Base-by-base conservation (phyloP, 1,140 invertebrate species). In the Ceratina australensis region DNA sequence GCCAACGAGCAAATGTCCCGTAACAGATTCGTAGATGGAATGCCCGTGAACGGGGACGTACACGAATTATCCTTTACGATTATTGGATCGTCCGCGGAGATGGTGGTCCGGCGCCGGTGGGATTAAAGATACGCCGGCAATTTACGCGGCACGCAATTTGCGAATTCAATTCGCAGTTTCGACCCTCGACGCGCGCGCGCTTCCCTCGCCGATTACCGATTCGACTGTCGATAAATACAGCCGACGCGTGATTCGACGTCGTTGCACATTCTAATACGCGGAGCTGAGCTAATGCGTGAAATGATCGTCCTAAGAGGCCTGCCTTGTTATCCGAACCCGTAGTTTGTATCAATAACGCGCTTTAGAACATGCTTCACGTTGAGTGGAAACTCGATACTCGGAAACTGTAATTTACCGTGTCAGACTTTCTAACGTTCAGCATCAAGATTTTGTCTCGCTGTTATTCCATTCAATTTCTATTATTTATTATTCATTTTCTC, bases 51-150 rank as follows among this genome's bases (percentile, higher is more conserved):
- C 61, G 71, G n/a, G n/a, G 56, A 59, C 83, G 72, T 82, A 12
- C 78, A 78, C 78, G 83, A 80, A 80, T 83, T 75, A 80, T 61
- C 78, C 66, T 84, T 83, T 80, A 84, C 83, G 73, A 84, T 67
- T 78, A 84, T 83, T 83, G 74, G 61, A 75, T 80, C 72, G 59
- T 49, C 24, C 33, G 5, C 49, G 50, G 65, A 69, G 67, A 56
- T 49, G 56, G 64, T 18, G n/a, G 18, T n/a, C 26, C 20, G 16
- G 24, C 42, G 42, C 54, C 67, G 64, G 42, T 72, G 33, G 63
- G 56, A 82, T 75, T 82, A 82, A 82, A 80, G 69, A 82, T 60
- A 64, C 65, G 54, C 42, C 33, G n/a, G 52, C 80, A 80, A 84
- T 84, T 81, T 80, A 72, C 78, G 73, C 61, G 57, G 54, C 59